Conservation (phyloP, 2,888 invertebrate species). For the Villa cingulata region DNA sequence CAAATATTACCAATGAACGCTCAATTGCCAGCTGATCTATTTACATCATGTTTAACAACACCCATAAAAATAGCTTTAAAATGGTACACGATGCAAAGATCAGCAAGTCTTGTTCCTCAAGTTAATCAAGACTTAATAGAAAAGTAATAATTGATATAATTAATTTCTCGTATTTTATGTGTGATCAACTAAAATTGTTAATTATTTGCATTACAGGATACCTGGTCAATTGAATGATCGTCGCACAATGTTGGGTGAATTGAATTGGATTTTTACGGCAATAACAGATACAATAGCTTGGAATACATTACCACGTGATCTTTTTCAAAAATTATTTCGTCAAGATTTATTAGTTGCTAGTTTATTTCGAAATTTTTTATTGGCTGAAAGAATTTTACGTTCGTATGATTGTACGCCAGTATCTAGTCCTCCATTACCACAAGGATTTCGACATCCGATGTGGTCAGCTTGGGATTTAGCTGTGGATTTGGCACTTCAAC, state of each 20-base stretch:
- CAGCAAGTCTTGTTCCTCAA: conserved; percentile 65
- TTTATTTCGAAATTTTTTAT: conserved; percentile 88
- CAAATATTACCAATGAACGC: conserved; percentile 95
- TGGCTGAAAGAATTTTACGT: conserved; percentile 90
- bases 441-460: conserved; percentile 80
- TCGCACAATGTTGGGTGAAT: conserved; percentile 92
- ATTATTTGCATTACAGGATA: conserved; percentile 45
- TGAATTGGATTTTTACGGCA: conserved; percentile 99
- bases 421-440: conserved; percentile 79
- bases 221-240: conserved; percentile 91
- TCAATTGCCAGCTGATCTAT: conserved; percentile 91
- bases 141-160: too few relatives aligned
- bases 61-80: conserved; percentile 92
- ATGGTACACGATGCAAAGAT: conserved; percentile 81
- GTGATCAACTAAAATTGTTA: background rate
- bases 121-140: conserved; percentile 78
- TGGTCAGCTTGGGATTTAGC: conserved; percentile 98
- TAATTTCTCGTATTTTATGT: background rate
- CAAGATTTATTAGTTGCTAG: conserved; percentile 98
- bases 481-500: conserved; percentile 83
- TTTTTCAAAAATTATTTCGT: conserved; percentile 92
- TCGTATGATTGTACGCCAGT: conserved; percentile 97
- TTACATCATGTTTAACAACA: conserved; percentile 95
- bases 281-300: conserved; percentile 99
- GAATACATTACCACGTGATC: conserved; percentile 87